Evolutionary conservation across 2,113 vertebrate genomes (phyloP), one percentile per base, ranked within the genome.

Genomic region (Atherinomorus stipes): DNA sequence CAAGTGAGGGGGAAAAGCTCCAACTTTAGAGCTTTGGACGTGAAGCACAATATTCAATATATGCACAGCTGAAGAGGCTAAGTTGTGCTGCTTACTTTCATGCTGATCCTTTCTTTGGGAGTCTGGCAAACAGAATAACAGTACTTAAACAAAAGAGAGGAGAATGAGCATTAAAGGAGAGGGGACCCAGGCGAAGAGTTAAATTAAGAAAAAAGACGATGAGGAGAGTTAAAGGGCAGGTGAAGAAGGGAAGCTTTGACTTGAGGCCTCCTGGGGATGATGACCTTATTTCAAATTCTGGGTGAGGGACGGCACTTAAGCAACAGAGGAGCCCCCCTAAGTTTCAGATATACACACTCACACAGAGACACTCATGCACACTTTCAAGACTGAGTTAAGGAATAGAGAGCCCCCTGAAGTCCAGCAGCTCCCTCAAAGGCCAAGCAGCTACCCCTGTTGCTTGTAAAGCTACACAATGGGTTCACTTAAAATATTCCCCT

Each of bases 211-310:
- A 74, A 81, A 74, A 83, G 78, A 73, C 56, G 68, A 74, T 56
- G 79, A 88, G 77, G 80, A 81, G 86, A 91, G 90, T 78, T 88
- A 93, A 96, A 93, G 92, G 93, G 90, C 92, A 94, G 89, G 83
- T 76, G 85, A 85, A 81, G 91, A 86, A 85, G 53, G 78, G 21
- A 84, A 70, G 91, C 93, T 96, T 95, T 95, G 96, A 95, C 52
- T 86, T 84, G 80, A 83, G 90, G 85, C 94, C 94, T 91, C 93
- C 94, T 67, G 92, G 86, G 92, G 93, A 88, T 82, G 86, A 85
- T 91, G 93, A 95, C 93, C 95, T 95, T 94, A 94, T 96, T 95
- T 94, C 91, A 93, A 95, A 96, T 93, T 95, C 94, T 92, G 91
- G 93, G 90, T 88, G 81, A 75, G 68, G 79, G 67, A 87, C 87